Evolutionary conservation across 2,888 invertebrate species (phyloP), one percentile per base, ranked within the genome.

Genomic region (Bombylius discolor): DNA sequence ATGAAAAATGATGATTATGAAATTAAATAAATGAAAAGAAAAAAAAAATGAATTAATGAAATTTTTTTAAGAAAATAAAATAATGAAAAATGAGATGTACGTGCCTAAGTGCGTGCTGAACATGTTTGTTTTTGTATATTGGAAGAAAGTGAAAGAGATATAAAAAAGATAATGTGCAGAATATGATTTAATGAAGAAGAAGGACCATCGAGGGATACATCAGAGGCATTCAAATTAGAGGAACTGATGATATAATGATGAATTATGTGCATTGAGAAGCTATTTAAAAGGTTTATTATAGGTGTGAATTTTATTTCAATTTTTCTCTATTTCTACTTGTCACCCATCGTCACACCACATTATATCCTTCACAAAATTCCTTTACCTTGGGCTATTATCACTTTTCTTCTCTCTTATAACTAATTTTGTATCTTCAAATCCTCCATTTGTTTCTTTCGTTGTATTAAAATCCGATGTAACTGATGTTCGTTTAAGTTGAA

Each of bases 381-480:
- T 64, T 66, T 68, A 73, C 73, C 73, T 73, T 58, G 73, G 73
- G 65, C 71, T 73, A 66, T 69, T 72, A 58, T 72, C 73, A 60
- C 67, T 67, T 65, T 69, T 64, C 54, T 62, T 69, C 63, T 72
- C 73, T 55, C 66, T 69, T 56, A 73, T 67, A 61, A 72, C 60
- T 50, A 72, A 68, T 52, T 67, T 68, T 53, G 72, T 71, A 57
- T 66, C 66, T 64, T 66, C 68, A 61, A 47, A 14, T n/a, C 47
- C 42, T 34, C 55, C 62, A 51, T 64, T 64, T 53, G 63, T 61
- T n/a, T 59, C 58, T 49, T 60, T 59, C 32, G 57, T 56, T 36
- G 54, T 60, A 14, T 58, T 61, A 11, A 42, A 42, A 11, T 42
- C 39, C 51, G 59, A 58, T 50, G 60, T 55, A 46, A 60, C 55